Conservation (phyloP, 2,797 vertebrate genomes). For the Channallabes apus region DNA sequence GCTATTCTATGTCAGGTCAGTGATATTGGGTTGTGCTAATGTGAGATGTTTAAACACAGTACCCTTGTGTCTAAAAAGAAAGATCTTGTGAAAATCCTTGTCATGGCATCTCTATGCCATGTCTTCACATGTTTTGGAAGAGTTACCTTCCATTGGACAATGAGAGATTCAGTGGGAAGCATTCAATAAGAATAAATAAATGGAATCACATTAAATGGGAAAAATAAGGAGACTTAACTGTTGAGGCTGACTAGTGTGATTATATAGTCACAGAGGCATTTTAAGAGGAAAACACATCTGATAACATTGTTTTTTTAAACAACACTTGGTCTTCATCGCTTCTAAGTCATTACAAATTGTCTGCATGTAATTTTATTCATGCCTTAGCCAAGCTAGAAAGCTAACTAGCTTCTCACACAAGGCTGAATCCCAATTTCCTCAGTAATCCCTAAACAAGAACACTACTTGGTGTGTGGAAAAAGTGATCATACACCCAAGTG, state of each 20-base stretch:
- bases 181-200: background rate
- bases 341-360: no score
- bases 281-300: no score
- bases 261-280: background rate
- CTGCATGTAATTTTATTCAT: no score
- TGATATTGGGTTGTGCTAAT: background rate
- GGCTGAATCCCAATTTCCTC: no score
- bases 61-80: background rate
- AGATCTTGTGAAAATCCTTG: background rate
- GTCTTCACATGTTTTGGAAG: background rate
- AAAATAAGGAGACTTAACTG: background rate
- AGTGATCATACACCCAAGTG: no score
- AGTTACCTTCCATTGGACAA: background rate
- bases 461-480: no score
- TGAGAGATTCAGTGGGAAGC: background rate
- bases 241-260: background rate
- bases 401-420: no score
- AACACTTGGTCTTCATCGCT: no score
- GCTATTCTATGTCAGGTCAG: constrained; percentile 6
- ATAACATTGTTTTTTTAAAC: no score
- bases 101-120: background rate
- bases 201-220: background rate
- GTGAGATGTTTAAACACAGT: background rate
- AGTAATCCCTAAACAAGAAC: no score
- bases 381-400: no score